These are phyloP conservation scores for Crossocerus cetratus DNA, from an alignment of 2,888 invertebrate genomes.

Conservation along the genomic window DNA sequence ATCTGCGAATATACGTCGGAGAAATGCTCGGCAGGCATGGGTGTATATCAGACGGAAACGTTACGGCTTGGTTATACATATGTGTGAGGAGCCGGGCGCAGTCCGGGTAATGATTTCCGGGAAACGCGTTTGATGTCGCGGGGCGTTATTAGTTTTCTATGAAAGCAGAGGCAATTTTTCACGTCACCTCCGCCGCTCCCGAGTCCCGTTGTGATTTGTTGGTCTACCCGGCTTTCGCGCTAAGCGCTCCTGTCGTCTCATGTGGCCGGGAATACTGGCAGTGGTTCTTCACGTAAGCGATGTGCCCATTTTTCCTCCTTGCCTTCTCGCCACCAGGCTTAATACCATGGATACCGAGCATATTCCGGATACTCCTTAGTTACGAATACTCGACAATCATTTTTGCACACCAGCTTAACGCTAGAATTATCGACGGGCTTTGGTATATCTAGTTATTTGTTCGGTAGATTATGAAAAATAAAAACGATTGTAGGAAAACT, in stretches of 20 bases:
- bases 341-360: constrained; percentile 11
- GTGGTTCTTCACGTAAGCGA: too few relatives aligned
- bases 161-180: constrained; percentile 60
- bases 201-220: constrained; percentile 53
- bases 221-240: constrained; percentile 14
- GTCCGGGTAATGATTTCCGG: constrained; percentile 65
- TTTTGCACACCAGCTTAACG: too few relatives aligned
- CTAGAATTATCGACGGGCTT: too few relatives aligned
- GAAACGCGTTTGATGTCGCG: constrained; percentile 66
- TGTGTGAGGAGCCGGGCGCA: constrained; percentile 39
- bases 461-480: too few relatives aligned
- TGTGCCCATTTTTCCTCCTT: too few relatives aligned
- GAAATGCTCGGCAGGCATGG: too few relatives aligned
- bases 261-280: too few relatives aligned
- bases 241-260: background rate
- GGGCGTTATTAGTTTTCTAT: constrained; percentile 66
- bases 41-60: constrained; percentile 24
- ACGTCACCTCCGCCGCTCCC: constrained; percentile 47
- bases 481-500: too few relatives aligned
- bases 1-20: too few relatives aligned
- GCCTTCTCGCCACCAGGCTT: constrained; percentile 25
- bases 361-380: too few relatives aligned
- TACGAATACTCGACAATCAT: too few relatives aligned
- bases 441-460: too few relatives aligned
- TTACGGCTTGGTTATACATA: constrained; percentile 34